A percentile compares a stretch with the other conserved stretches of the same genome.
These are phyloP conservation scores for Calameuta pallipes DNA, from an alignment of 2,888 invertebrate species.

Conservation along the genomic window DNA sequence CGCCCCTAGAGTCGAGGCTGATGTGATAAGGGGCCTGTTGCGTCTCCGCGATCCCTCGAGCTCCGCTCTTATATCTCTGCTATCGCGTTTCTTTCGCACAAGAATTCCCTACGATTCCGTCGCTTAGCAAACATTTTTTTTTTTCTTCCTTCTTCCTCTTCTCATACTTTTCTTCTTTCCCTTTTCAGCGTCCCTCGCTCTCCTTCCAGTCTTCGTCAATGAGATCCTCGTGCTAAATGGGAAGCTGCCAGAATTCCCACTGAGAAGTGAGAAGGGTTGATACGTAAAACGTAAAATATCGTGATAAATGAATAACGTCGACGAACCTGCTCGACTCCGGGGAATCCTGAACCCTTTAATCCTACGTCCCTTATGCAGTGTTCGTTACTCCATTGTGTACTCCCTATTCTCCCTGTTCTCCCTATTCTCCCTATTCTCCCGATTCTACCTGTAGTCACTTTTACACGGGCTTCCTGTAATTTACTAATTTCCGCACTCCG, in stretches of 20 bases:
- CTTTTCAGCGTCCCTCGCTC: background rate
- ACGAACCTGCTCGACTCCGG: background rate
- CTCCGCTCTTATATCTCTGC: background rate
- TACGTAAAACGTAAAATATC: background rate
- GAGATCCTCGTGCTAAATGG: background rate
- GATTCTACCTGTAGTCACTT: background rate
- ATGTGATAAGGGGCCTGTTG: conserved; percentile 7
- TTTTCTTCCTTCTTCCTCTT: background rate
- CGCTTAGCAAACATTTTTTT: background rate
- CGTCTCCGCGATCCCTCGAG: conserved; percentile 7
- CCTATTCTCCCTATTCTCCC: no score
- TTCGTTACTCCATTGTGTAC: background rate
- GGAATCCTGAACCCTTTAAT: background rate
- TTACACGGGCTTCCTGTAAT: background rate
- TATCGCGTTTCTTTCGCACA: background rate
- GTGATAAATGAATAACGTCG: background rate
- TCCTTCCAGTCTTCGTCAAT: background rate
- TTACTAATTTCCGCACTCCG: background rate
- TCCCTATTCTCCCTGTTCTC: no score
- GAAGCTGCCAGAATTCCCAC: background rate
- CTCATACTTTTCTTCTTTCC: background rate
- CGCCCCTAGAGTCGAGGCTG: background rate
- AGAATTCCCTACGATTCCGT: background rate
- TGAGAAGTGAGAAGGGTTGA: background rate
- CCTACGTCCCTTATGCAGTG: background rate